Evolutionary conservation across 2,888 invertebrate species (phyloP), one percentile per base, ranked within the genome.

Genomic region (Blastobasis adustella): DNA sequence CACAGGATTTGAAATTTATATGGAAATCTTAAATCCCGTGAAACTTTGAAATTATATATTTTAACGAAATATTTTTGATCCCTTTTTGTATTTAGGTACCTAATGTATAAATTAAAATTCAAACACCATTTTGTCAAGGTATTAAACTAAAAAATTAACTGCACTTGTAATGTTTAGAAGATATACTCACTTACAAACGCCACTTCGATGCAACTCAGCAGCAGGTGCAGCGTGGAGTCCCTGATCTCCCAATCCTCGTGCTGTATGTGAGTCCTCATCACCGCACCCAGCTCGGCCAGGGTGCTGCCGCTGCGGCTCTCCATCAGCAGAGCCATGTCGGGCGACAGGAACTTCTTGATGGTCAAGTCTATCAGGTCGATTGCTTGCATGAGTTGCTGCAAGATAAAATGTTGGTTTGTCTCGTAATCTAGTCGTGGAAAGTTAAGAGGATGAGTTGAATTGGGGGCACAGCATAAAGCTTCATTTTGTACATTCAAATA

Each of bases 191-290:
- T 93, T 55, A 90, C 76, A 67, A 91, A 90, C 1, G 93, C 91
- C 60, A 94, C 90, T 40, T 79, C 76, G 0, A 91, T 90, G 58
- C 94, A 91, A 1, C 91, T 91, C 46, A 89, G 89, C 6, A 94
- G 73, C 47, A 94, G 79, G 71, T 94, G 93, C 45, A 94, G 66
- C 0, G 93, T 91, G 43, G 92, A 92, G 63, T 94, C 94, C 45
- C 93, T 87, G 4, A 94, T 91, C 71, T 94, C 93, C 94, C 94
- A 94, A 37, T 90, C 87, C 0, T 82, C 78, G 63, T 93, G 92
- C 55, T 92, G 91, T 56, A 93, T 76, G 61, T 92, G 90, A 60
- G 89, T 89, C 39, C 85, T 88, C 10, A 94, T 82, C 37, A 92
- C 89, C 1, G 89, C 88, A 0, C 91, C 92, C 40, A 93, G 75